Base-by-base conservation (phyloP, 2,113 vertebrate species). In the Periophthalmodon schlosseri region DNA sequence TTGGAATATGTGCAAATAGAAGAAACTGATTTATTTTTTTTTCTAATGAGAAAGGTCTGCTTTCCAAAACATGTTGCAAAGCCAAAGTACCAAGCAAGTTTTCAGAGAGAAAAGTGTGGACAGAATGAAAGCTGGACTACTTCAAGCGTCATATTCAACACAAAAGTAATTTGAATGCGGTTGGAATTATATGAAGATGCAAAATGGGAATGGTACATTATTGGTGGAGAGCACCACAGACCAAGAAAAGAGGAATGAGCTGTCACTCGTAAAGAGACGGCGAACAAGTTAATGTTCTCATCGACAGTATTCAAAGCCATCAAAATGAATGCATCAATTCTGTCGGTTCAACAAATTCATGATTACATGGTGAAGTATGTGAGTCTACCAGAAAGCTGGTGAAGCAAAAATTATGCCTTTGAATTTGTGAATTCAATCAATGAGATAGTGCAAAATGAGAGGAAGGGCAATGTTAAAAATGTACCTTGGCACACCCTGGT, bases 261-360 rank as follows among this genome's bases (percentile, higher is more conserved):
- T 73, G 69, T 68, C 70, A 47, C 56, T 54, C 46, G 72, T 23
- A 2, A 61, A 8, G 6, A 69, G 76, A 80, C 56, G 56, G 23
- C 0, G 18, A 36, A 49, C 49, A 74, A 74, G 2, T 74, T 47
- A 46, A 81, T 73, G 20, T 81, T 76, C 39, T 81, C 57, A 70
- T 66, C 6, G 10, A 69, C 74, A 70, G 73, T 0, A 66, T 73
- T 69, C 8, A 65, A 0, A 2, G 58, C 66, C 78, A 58, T 65
- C 49, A 52, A 65, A 49, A 65, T 66, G 0, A 76, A 20, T 20
- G 65, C 33, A 67, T 75, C 69, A 39, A 0, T 76, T 28, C 44
- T 74, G 65, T 73, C 15, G 4, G 60, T 81, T 69, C 70, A 72
- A 77, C 63, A 77, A 61, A 77, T 33, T 13, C 0, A 68, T 0